These are phyloP conservation scores for Trissolcus brochymenae DNA, from an alignment of 2,888 invertebrate genomes.

Conservation along the genomic window DNA sequence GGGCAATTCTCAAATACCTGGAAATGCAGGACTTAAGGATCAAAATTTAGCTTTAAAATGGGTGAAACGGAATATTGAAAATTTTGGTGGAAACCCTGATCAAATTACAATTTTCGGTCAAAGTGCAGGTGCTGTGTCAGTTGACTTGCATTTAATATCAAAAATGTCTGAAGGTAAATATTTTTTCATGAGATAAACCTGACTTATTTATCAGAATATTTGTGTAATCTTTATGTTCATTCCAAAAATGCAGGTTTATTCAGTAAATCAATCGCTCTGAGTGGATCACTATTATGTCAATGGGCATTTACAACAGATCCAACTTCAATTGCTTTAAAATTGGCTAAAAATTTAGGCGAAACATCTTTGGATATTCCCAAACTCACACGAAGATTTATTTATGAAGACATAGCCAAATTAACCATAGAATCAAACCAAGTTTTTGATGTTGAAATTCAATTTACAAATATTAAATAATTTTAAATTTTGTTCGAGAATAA, in stretches of 20 bases:
- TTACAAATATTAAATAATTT: not conserved
- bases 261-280: not conserved
- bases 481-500: not conserved
- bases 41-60: slow-evolving; percentile 12
- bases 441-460: not conserved
- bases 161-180: not conserved
- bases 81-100: slow-evolving; percentile 8
- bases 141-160: slow-evolving; percentile 6
- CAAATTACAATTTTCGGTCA: slow-evolving; percentile 1
- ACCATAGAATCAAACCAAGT: not conserved
- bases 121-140: slow-evolving; percentile 8
- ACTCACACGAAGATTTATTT: not conserved
- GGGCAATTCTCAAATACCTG: not conserved
- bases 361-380: not conserved
- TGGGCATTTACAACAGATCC: not conserved
- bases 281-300: not conserved
- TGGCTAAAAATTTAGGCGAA: not conserved
- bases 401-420: not conserved
- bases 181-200: not conserved
- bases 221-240: not conserved
- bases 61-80: slow-evolving; percentile 4
- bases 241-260: not conserved
- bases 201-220: not conserved
- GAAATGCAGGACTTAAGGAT: slow-evolving; percentile 9
- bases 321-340: not conserved